Percentiles rank a stretch among this genome's conserved stretches.
These are phyloP conservation scores for Centropristis striata DNA, from an alignment of 2,113 vertebrate genomes.

Conservation along the genomic window DNA sequence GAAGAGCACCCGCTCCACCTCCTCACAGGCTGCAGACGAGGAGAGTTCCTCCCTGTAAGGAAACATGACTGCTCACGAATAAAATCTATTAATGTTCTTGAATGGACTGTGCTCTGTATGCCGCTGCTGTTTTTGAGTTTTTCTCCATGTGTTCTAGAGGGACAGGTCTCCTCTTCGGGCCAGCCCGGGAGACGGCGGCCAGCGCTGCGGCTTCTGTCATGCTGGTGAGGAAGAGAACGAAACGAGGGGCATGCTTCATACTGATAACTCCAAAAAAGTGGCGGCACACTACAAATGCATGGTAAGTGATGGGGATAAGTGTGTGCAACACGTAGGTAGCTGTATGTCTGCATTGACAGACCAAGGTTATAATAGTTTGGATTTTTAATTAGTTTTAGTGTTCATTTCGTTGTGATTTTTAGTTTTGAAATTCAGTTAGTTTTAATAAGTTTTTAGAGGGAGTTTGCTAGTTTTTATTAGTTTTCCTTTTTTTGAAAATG, in stretches of 20 bases:
- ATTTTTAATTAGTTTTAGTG: too few species aligned
- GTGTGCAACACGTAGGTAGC: too few species aligned
- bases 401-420: too few species aligned
- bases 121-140: background rate
- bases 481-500: too few species aligned
- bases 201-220: constrained; percentile 98
- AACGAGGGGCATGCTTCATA: constrained; percentile 95
- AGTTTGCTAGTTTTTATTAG: too few species aligned
- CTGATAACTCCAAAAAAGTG: constrained; percentile 97
- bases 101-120: background rate
- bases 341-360: background rate
- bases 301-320: constrained; percentile 84
- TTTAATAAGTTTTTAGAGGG: too few species aligned
- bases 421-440: too few species aligned
- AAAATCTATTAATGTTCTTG: too few species aligned
- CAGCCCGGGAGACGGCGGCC: constrained; percentile 93
- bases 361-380: too few species aligned
- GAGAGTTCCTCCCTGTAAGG: constrained; percentile 97
- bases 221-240: constrained; percentile 98
- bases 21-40: constrained; percentile 96
- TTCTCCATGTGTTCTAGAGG: constrained; percentile 83
- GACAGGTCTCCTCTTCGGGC: constrained; percentile 96
- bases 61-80: background rate
- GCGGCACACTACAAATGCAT: constrained; percentile 99
- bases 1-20: constrained; percentile 95